Base-by-base conservation (phyloP, 2,113 vertebrate genomes). In the Clarias batrachus region DNA sequence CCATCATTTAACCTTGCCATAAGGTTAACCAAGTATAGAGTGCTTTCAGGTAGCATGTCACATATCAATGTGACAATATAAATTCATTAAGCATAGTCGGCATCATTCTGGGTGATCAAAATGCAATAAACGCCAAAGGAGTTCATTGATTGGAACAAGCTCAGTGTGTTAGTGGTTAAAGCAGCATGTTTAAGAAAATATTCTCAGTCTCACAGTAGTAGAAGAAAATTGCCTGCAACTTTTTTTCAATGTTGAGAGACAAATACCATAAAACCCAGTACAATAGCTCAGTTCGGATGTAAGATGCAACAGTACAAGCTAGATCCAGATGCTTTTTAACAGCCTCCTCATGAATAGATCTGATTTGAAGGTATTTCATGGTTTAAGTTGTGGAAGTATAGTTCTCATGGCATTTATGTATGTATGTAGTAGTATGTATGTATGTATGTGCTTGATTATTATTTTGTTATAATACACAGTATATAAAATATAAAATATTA, bases 41-140 rank as follows among this genome's bases (percentile, higher is more conserved):
- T 33, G 73, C 65, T 79, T 86, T 84, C 66, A 89, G 81, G 48
- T 86, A 84, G 74, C 52, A 41, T 73, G 48, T 74, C 37, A 74
- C 70, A 65, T 65, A 73, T 48, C 65, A 73, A 59, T 74, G 57
- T 59, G 52, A 73, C 13, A 17, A 84, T 48, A 60, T 52, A 77
- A 65, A 83, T 83, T 3, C 52, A 66, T 17, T 71, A 82, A 77
- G 41, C 30, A 21, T 9, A 74, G 60, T 37, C 27, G 4, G 14
- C 16, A 59, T 59, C 56, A 68, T 60, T 77, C 16, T 79, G 19
- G 52, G 48, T 33, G 13, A 76, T 27, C 17, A 4, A 17, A 41
- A 19, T 81, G 37, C 10, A 73, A 4, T 33, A 33, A 63, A 73
- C 25, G 25, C 23, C 37, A 65, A 37, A 74, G 83, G 33, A 73